Conservation (phyloP, 2,888 invertebrate species). For the Dexiosoma caninum region DNA sequence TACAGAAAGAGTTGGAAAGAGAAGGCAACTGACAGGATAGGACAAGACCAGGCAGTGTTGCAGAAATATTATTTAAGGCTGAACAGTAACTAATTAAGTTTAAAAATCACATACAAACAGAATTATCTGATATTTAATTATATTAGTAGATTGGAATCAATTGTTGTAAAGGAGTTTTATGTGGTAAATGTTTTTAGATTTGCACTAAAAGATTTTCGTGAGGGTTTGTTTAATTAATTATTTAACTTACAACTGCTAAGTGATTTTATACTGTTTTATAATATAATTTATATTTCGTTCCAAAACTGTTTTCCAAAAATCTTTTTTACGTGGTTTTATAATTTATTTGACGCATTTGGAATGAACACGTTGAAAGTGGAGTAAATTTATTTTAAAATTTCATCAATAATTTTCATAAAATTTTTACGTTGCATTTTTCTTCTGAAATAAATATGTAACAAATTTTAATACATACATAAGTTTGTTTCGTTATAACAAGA, state of each 20-base stretch:
- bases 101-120: background rate
- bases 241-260: background rate
- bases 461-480: no score
- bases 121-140: conserved; percentile 42
- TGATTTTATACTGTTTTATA: no score
- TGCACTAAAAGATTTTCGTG: background rate
- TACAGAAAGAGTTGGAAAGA: conserved; percentile 15
- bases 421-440: no score
- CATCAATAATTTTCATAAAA: no score
- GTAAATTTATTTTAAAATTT: no score
- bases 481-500: no score
- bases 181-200: conserved; percentile 10
- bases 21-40: background rate
- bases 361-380: no score
- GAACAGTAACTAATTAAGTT: conserved; percentile 34
- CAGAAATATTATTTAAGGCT: conserved; percentile 32
- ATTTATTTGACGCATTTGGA: no score
- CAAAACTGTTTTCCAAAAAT: no score
- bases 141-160: conserved; percentile 34
- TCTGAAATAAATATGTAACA: no score
- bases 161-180: background rate
- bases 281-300: no score
- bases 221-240: background rate
- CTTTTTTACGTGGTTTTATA: no score
- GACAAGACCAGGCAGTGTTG: background rate